A percentile compares a stretch with the other conserved stretches of the same genome.
Evolutionary conservation across 2,888 invertebrate genomes (phyloP).

Genomic region (Catocala sponsa): DNA sequence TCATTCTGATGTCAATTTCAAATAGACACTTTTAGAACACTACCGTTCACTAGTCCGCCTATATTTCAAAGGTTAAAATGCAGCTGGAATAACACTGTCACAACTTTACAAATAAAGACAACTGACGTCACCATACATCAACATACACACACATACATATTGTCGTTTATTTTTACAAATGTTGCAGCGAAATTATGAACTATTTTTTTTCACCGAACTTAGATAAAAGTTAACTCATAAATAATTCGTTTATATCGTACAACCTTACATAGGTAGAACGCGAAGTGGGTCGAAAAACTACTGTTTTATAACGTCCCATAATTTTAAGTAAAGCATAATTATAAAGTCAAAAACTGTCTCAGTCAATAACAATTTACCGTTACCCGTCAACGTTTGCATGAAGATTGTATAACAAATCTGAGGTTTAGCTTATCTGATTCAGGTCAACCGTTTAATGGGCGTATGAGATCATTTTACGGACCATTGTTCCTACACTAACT

Average conservation of each 20-base stretch:
- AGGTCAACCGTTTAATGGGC: conserved; percentile 50
- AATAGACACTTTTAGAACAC: background rate
- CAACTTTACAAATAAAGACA: too few species aligned
- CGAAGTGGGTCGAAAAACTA: conserved; percentile 16
- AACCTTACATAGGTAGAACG: background rate
- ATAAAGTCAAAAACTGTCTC: conserved; percentile 42
- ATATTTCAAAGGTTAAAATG: too few species aligned
- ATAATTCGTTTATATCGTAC: background rate
- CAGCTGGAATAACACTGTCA: too few species aligned
- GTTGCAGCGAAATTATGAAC: background rate
- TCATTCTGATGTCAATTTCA: too few species aligned
- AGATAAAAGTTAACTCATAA: conserved; percentile 7
- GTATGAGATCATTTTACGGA: conserved; percentile 58
- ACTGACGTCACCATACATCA: too few species aligned
- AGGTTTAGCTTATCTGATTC: conserved; percentile 58
- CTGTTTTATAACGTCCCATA: conserved; percentile 31
- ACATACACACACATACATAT: background rate
- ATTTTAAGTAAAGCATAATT: conserved; percentile 27
- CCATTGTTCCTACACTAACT: conserved; percentile 51
- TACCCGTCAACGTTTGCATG: conserved; percentile 47
- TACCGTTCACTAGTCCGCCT: too few species aligned
- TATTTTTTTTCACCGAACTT: background rate
- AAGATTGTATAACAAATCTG: conserved; percentile 53
- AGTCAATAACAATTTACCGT: conserved; percentile 46
- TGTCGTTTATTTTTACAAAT: background rate